Base-by-base conservation (phyloP, 2,888 invertebrate species). In the Xestia sexstrigata region DNA sequence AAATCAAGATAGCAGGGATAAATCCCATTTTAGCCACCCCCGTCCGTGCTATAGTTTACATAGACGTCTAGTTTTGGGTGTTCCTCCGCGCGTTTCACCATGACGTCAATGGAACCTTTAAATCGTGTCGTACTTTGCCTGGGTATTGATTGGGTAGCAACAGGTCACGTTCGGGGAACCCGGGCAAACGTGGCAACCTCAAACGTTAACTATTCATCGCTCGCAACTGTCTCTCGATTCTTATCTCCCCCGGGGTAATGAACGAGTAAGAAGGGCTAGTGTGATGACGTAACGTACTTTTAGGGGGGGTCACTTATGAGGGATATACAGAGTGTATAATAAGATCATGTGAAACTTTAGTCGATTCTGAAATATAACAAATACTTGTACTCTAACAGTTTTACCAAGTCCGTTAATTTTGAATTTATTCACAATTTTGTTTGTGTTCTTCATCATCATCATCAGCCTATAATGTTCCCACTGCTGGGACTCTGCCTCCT, bases 131-230 rank as follows among this genome's bases (percentile, higher is more conserved):
- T 49, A 39, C 17, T 42, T 13, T n/a, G 20, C 63, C 63, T 49
- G 68, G 62, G 49, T 81, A 81, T 81, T 83, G 81, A 81, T 81
- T 81, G 39, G 63, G 23, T 39, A 83, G 83, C 81, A 83, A 82
- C 80, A 82, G 83, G 81, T 81, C 23, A 52, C 52, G 49, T 35
- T 23, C 8, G 58, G 39, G 39, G 17, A 63, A 49, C 70, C 81
- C 81, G 78, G 81, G 78, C 30, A 70, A 70, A 82, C 42, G 70
- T 76, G 67, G 8, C 20, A 42, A 49, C 26, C 42, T 35, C 63
- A 26, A 26, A 20, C 47, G 55, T 70, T 68, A 68, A 82, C 63
- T 71, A 70, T 68, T 65, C 67, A 70, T 35, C 13, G 42, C 20
- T 69, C 9, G 26, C 23, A n/a, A 35, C 13, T 68, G 42, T 52